These are phyloP conservation scores for Cynocephalus volans DNA, from an alignment of 2,113 vertebrate genomes.

Conservation along the genomic window DNA sequence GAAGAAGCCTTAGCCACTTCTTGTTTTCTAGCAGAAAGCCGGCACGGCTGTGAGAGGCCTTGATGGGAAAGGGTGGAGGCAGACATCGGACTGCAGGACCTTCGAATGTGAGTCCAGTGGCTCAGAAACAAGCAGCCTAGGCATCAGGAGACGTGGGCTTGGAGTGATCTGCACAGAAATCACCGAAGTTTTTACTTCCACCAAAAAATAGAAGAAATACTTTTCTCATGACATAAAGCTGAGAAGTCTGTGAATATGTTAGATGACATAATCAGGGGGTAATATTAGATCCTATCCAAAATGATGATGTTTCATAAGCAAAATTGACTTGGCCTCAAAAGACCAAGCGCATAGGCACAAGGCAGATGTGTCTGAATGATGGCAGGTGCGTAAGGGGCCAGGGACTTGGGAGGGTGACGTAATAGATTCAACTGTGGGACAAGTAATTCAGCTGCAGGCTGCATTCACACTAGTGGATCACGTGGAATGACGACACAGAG, in stretches of 20 bases:
- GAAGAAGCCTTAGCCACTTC: not conserved
- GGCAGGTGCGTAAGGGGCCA: not conserved
- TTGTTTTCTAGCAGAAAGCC: not conserved
- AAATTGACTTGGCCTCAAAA: not conserved
- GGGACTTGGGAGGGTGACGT: accelerated
- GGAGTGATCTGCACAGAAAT: accelerated
- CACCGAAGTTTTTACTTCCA: not conserved
- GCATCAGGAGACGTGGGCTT: accelerated
- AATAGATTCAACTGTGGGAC: accelerated
- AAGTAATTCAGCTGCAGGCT: accelerated
- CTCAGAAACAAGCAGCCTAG: not conserved
- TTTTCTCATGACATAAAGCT: not conserved
- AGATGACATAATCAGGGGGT: no score
- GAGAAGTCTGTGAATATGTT: accelerated
- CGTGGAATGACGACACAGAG: accelerated
- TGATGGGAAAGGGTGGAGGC: accelerated
- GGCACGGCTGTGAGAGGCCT: accelerated
- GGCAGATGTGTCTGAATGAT: not conserved
- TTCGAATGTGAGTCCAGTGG: not conserved
- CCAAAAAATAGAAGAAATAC: not conserved
- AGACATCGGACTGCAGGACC: accelerated
- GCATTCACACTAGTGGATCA: accelerated
- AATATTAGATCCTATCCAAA: not conserved
- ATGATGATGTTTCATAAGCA: not conserved
- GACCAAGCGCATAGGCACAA: accelerated